A percentile compares a stretch with the other conserved stretches of the same genome.
phyloP scores from a whole-genome alignment of 2,888 invertebrate genomes.

The Reticulitermes lucifugus region DNA sequence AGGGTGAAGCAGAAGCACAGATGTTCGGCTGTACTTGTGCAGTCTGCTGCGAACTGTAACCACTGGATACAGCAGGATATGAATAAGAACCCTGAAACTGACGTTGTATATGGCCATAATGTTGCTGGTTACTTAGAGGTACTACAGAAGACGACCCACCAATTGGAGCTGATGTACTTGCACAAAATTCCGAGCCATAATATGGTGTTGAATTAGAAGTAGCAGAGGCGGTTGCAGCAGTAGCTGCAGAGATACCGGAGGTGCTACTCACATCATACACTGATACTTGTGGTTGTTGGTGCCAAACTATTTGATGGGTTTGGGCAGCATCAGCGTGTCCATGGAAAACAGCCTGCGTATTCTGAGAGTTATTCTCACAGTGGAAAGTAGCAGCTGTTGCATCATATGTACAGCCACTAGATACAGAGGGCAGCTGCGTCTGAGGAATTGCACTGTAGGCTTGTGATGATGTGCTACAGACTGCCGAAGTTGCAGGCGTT shows the following conservation, averaged over 20 bases:
- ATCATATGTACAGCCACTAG: background rate
- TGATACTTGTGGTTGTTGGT: background rate
- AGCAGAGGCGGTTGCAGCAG: background rate
- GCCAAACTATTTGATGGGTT: background rate
- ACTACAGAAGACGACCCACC: background rate
- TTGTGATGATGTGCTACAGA: background rate
- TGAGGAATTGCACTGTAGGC: background rate
- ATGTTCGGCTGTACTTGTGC: background rate
- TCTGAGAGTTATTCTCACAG: background rate
- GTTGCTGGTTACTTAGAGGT: conserved; percentile 7
- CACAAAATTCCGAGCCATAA: background rate
- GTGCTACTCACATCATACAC: background rate
- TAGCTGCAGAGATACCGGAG: background rate
- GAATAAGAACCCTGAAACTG: background rate
- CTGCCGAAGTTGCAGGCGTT: background rate
- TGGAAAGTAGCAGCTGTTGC: background rate
- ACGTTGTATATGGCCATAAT: background rate
- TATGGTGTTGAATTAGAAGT: background rate
- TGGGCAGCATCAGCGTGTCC: background rate
- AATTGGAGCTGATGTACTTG: background rate
- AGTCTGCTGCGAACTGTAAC: background rate
- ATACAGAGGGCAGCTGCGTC: background rate
- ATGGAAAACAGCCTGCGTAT: background rate
- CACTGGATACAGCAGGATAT: background rate
- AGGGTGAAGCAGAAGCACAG: conserved; percentile 1